Conservation (phyloP, 2,113 vertebrate species). For the Dendrocopos noguchii region DNA sequence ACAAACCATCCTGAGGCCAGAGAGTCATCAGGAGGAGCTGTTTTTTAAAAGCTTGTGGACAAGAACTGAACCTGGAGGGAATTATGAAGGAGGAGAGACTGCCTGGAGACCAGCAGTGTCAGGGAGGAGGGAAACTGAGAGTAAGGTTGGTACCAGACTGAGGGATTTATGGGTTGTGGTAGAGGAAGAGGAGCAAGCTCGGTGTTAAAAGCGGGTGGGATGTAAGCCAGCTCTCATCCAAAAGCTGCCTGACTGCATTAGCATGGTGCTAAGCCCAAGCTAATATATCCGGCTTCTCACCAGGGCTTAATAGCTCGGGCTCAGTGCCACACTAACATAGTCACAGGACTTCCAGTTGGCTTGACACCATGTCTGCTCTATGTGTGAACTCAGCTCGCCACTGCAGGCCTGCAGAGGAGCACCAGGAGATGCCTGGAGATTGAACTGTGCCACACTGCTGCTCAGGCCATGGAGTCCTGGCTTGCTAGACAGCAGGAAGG, state of each 20-base stretch:
- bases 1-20: not conserved
- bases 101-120: constrained; percentile 5
- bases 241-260: constrained; percentile 73
- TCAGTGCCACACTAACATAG: constrained; percentile 64
- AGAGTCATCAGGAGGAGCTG: not conserved
- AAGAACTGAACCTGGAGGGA: constrained; percentile 3
- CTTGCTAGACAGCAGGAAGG: not conserved
- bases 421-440: not conserved
- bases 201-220: constrained; percentile 62
- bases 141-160: constrained; percentile 35
- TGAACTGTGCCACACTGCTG: not conserved
- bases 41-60: not conserved
- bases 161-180: constrained; percentile 63
- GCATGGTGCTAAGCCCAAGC: constrained; percentile 69
- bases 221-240: constrained; percentile 71
- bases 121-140: constrained; percentile 44
- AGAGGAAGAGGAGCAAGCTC: not conserved
- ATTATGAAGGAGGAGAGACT: constrained; percentile 18
- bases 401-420: not conserved
- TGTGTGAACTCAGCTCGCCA: not conserved
- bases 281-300: constrained; percentile 75
- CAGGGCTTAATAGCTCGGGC: constrained; percentile 69
- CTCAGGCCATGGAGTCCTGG: not conserved
- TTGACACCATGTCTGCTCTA: constrained; percentile 37
- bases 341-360: constrained; percentile 57